Conservation (phyloP, 64 coral and sea anemone species). For the Montipora sp. region DNA sequence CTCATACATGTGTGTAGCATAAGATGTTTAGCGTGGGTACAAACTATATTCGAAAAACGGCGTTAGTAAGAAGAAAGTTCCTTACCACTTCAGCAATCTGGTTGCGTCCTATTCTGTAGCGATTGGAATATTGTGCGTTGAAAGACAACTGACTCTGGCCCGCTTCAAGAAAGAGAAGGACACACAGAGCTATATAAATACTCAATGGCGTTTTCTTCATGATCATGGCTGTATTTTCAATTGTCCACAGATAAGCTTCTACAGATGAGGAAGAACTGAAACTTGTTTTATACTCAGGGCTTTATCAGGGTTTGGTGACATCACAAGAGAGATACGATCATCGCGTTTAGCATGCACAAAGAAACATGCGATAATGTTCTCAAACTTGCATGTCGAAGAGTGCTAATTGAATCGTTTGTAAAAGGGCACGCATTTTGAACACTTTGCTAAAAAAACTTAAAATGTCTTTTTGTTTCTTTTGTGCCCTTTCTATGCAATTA, state of each 20-base stretch:
- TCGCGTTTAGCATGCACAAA: no score
- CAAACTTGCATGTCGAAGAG: neutral
- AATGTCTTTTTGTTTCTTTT: neutral
- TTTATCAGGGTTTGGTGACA: conserved; percentile 2
- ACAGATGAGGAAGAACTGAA: neutral
- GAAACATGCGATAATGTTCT: neutral
- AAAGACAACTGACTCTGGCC: conserved; percentile 16
- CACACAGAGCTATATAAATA: neutral
- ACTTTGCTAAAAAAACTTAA: neutral
- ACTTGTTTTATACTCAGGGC: conserved; percentile 16
- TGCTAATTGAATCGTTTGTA: neutral
- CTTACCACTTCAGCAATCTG: conserved; percentile 15
- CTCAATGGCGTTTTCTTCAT: neutral
- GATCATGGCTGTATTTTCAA: neutral
- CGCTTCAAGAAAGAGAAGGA: conserved; percentile 5
- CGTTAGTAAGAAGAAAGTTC: neutral
- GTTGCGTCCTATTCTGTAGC: neutral
- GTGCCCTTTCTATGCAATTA: neutral
- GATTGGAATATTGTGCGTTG: neutral
- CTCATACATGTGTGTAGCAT: neutral
- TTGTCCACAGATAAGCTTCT: neutral
- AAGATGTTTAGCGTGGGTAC: neutral
- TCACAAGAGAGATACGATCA: neutral
- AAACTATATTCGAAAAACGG: neutral
- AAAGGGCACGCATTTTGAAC: neutral